A percentile compares a stretch with the other conserved stretches of the same genome.
These are phyloP conservation scores for Orthosia incerta DNA, from an alignment of 2,888 invertebrate genomes.

Conservation along the genomic window DNA sequence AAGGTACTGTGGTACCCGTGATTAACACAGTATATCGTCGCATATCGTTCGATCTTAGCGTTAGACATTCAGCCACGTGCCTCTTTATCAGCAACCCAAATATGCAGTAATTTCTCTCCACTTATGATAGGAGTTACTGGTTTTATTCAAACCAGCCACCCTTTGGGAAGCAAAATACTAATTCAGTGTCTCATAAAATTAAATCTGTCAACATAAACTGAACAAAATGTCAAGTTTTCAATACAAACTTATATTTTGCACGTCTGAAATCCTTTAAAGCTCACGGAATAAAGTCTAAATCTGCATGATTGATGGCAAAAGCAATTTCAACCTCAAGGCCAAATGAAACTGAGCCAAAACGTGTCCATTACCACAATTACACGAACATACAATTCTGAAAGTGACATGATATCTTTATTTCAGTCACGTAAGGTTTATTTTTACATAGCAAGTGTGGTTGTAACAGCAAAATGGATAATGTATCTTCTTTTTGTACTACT, in stretches of 20 bases:
- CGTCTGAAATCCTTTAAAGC: conserved; percentile 30
- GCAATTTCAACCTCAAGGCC: conserved; percentile 64
- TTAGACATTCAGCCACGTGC: conserved; percentile 8
- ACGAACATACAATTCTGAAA: conserved; percentile 33
- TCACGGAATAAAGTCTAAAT: conserved; percentile 50
- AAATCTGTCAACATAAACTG: conserved; percentile 73
- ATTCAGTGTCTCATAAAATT: conserved; percentile 73
- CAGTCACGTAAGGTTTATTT: conserved; percentile 14
- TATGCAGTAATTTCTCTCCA: conserved; percentile 11
- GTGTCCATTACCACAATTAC: conserved; percentile 69
- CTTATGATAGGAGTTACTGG: conserved; percentile 34
- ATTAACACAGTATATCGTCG: not conserved
- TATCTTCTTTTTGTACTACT: conserved; percentile 60
- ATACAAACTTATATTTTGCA: conserved; percentile 42
- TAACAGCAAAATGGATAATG: conserved; percentile 20
- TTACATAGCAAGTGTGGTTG: conserved; percentile 10
- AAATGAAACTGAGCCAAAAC: conserved; percentile 72
- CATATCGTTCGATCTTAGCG: not conserved
- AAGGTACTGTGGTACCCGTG: not conserved
- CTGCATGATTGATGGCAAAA: conserved; percentile 49
- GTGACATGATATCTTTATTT: conserved; percentile 42
- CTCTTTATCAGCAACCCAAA: conserved; percentile 21
- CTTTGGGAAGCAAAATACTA: conserved; percentile 62
- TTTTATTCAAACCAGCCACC: conserved; percentile 32
- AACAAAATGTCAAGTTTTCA: conserved; percentile 66